Conservation (phyloP, 2,113 vertebrate genomes). For the Gobio gobio region DNA sequence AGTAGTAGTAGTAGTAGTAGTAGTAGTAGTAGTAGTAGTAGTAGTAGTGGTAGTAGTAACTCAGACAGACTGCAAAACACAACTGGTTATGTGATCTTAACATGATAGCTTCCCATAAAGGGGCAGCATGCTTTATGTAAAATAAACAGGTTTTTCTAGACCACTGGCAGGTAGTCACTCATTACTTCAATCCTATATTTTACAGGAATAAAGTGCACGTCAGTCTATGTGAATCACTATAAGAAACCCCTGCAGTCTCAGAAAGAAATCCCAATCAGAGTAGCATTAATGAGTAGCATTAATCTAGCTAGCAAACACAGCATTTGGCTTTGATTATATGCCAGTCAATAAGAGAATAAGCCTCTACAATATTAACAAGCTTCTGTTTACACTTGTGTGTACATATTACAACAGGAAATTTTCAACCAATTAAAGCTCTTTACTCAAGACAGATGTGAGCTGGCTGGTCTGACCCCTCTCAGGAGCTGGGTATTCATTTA, state of each 20-base stretch:
- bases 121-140: too few relatives aligned
- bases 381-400: not conserved
- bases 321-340: slow-evolving; percentile 14
- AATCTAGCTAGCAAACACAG: not conserved
- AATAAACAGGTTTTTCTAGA: too few relatives aligned
- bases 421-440: slow-evolving; percentile 2
- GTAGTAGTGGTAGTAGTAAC: too few relatives aligned
- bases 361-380: not conserved
- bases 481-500: slow-evolving; percentile 14
- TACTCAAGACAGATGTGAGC: slow-evolving; percentile 6
- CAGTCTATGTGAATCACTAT: too few relatives aligned
- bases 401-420: not conserved
- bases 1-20: too few relatives aligned
- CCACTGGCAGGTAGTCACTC: too few relatives aligned
- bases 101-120: too few relatives aligned
- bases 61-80: too few relatives aligned
- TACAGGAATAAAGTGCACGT: too few relatives aligned
- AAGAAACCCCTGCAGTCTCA: not conserved
- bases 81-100: too few relatives aligned
- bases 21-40: too few relatives aligned
- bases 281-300: not conserved
- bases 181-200: too few relatives aligned
- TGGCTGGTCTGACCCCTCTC: not conserved
- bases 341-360: slow-evolving; percentile 17
- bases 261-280: not conserved